Conservation (phyloP, 2,797 vertebrate species). For the Glyptemys insculpta region DNA sequence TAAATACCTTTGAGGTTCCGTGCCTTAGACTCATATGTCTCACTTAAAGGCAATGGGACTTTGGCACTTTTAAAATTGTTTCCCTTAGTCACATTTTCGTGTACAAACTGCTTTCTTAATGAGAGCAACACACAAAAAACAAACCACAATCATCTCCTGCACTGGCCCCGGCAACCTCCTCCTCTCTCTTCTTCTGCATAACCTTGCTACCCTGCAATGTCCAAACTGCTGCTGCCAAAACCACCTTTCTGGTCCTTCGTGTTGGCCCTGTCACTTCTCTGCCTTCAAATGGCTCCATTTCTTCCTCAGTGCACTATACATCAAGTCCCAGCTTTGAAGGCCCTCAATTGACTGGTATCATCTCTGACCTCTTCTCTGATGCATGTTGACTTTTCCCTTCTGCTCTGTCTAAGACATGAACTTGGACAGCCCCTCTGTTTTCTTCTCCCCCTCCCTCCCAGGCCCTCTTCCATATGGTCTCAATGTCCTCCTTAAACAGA, state of each 20-base stretch:
- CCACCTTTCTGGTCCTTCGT: neutral
- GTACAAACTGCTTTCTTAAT: no score
- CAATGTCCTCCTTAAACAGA: neutral
- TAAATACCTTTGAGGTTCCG: no score
- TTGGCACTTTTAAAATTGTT: no score
- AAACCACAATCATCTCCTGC: neutral
- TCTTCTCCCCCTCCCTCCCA: neutral
- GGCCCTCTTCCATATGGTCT: neutral
- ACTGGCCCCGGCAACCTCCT: neutral
- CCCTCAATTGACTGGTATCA: neutral
- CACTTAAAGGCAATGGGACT: no score
- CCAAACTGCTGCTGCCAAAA: neutral
- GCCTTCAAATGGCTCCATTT: neutral
- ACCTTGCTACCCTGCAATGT: neutral
- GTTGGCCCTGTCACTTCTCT: neutral
- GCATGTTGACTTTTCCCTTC: rapidly evolving
- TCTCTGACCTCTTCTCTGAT: neutral
- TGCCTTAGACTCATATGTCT: no score
- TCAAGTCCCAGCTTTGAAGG: neutral
- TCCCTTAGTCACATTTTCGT: no score
- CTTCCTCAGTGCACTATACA: neutral
- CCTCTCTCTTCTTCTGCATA: neutral
- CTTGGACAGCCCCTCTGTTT: neutral
- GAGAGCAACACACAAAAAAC: no score
- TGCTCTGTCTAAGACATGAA: neutral